phyloP scores from a whole-genome alignment of 92 coral and sea anemone genomes.

The Pocillopora meandrina region DNA sequence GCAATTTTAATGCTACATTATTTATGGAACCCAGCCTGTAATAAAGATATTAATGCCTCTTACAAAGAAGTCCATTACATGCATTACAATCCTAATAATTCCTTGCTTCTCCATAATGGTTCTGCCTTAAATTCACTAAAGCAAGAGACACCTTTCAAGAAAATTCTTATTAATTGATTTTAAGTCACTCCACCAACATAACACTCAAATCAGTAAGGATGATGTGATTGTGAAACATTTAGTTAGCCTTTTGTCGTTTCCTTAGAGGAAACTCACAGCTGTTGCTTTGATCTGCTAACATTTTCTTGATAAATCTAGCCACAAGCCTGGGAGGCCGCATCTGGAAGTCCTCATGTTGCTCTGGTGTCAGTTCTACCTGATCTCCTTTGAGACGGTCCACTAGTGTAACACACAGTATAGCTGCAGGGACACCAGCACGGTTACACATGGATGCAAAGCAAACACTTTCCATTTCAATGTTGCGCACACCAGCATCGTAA shows the following conservation, averaged over 20 bases:
- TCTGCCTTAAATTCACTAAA: too few species aligned
- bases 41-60: too few species aligned
- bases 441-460: slow-evolving; percentile 98
- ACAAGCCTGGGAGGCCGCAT: slow-evolving; percentile 84
- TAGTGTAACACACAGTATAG: slow-evolving; percentile 90
- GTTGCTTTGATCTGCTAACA: slow-evolving; percentile 29
- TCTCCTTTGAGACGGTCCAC: slow-evolving; percentile 83
- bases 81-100: too few species aligned
- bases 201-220: too few species aligned
- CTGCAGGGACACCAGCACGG: slow-evolving; percentile 88
- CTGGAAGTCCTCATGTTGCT: slow-evolving; percentile 83
- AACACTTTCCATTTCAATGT: slow-evolving; percentile 96
- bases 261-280: slow-evolving; percentile 2
- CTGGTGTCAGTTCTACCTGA: slow-evolving; percentile 66
- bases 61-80: too few species aligned
- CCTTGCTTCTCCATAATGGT: too few species aligned
- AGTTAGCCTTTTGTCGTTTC: slow-evolving; percentile 8
- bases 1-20: slow-evolving; percentile 1
- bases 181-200: too few species aligned
- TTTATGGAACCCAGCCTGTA: neutral
- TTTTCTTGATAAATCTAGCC: slow-evolving; percentile 71
- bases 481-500: slow-evolving; percentile 77
- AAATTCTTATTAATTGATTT: too few species aligned
- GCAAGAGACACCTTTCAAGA: too few species aligned
- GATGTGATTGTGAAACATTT: neutral